These are phyloP conservation scores for Himalopsyche anomala DNA, from an alignment of 2,888 invertebrate species.

Conservation along the genomic window DNA sequence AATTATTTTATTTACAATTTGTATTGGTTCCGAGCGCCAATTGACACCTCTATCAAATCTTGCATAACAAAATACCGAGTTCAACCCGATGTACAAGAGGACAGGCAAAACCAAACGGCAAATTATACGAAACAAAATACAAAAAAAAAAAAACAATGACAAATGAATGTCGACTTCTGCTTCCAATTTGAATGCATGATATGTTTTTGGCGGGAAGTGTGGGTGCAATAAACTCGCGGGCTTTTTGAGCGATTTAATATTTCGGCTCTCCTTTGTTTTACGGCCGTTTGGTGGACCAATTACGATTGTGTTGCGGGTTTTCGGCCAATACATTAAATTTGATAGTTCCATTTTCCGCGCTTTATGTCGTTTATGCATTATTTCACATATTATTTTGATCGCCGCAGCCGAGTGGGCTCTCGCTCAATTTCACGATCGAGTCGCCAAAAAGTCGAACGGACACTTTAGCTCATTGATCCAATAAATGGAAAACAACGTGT, in stretches of 20 bases:
- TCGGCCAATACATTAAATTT: conserved; percentile 20
- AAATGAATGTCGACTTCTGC: conserved; percentile 53
- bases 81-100: background rate
- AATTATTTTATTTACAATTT: background rate
- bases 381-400: too few species aligned
- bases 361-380: too few species aligned
- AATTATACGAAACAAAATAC: conserved; percentile 18
- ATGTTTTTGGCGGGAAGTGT: conserved; percentile 45
- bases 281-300: background rate
- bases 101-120: conserved; percentile 22
- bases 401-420: too few species aligned
- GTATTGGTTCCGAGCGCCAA: background rate
- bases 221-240: conserved; percentile 30
- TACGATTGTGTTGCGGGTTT: background rate
- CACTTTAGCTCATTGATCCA: too few species aligned
- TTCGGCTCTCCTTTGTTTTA: conserved; percentile 6
- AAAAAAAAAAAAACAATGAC: conserved; percentile 18
- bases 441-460: too few species aligned
- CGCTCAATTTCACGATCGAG: too few species aligned
- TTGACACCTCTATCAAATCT: background rate
- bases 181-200: conserved; percentile 55
- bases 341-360: background rate
- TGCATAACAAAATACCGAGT: background rate
- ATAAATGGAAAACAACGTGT: too few species aligned
- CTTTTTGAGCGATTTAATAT: conserved; percentile 28